Evolutionary conservation across 2,797 vertebrate genomes (phyloP).

Genomic region (Avahi laniger): DNA sequence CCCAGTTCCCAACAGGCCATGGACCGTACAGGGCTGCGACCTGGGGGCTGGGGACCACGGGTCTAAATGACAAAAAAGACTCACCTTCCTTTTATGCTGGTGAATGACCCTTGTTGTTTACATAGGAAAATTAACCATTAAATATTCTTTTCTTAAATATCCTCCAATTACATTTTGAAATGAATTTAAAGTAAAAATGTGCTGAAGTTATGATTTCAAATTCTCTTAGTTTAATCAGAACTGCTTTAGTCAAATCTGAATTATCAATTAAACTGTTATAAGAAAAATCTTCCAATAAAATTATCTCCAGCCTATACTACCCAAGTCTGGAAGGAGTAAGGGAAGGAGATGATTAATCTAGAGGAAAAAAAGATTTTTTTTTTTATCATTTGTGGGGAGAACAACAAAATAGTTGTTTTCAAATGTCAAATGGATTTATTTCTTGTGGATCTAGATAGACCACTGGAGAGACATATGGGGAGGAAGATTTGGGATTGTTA

Average conservation of each 20-base stretch:
- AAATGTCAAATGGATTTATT: not conserved
- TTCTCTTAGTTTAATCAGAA: not conserved
- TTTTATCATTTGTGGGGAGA: not conserved
- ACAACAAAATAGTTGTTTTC: not conserved
- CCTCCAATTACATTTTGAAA: not conserved
- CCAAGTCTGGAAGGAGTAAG: not conserved
- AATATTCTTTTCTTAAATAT: not conserved
- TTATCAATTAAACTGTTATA: not conserved
- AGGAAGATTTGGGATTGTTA: not conserved
- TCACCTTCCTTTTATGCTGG: not conserved
- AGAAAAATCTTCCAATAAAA: not conserved
- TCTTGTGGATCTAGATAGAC: not conserved
- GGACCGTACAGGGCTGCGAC: no score
- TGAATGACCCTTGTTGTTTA: not conserved
- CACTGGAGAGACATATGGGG: not conserved
- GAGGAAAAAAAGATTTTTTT: not conserved
- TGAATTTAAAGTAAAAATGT: not conserved
- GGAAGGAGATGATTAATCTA: not conserved
- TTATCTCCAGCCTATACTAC: not conserved
- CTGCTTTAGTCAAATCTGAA: not conserved
- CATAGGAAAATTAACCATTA: not conserved
- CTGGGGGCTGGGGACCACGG: no score
- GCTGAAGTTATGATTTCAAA: not conserved
- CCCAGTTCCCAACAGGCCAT: no score
- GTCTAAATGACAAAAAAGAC: not conserved